phyloP scores from a whole-genome alignment of 2,113 vertebrate genomes.

The Piprites chloris region DNA sequence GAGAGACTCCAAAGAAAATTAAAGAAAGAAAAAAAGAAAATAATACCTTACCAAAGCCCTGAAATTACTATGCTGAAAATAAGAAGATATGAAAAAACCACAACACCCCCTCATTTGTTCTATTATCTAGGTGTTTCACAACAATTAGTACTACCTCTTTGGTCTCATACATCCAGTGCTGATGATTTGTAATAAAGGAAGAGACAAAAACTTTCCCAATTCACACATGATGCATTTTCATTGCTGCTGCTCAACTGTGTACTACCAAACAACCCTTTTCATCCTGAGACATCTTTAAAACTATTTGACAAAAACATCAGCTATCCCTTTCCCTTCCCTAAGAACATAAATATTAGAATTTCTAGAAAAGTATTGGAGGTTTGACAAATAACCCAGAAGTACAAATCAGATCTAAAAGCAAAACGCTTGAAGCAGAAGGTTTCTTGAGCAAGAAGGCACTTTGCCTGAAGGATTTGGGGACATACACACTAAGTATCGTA shows the following conservation, averaged over 20 bases:
- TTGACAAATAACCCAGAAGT: neutral
- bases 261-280: neutral
- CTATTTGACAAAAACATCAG: neutral
- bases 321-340: neutral
- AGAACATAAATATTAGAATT: neutral
- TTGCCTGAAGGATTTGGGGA: neutral
- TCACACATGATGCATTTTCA: slow-evolving; percentile 56
- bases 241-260: neutral
- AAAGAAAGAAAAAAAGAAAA: slow-evolving; percentile 39
- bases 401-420: neutral
- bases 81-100: neutral
- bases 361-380: neutral
- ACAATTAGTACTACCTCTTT: neutral
- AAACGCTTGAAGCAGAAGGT: neutral
- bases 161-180: neutral
- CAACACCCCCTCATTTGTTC: neutral
- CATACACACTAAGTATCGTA: fast-evolving
- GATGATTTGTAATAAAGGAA: slow-evolving; percentile 26
- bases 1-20: slow-evolving; percentile 63
- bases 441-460: neutral
- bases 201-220: slow-evolving; percentile 68
- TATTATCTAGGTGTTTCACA: neutral
- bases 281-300: slow-evolving; percentile 10
- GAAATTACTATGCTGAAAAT: neutral
- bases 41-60: slow-evolving; percentile 44